Evolutionary conservation across 2,797 vertebrate species (phyloP), one percentile per base, ranked within the genome.

Genomic region (Tamandua tetradactyla): DNA sequence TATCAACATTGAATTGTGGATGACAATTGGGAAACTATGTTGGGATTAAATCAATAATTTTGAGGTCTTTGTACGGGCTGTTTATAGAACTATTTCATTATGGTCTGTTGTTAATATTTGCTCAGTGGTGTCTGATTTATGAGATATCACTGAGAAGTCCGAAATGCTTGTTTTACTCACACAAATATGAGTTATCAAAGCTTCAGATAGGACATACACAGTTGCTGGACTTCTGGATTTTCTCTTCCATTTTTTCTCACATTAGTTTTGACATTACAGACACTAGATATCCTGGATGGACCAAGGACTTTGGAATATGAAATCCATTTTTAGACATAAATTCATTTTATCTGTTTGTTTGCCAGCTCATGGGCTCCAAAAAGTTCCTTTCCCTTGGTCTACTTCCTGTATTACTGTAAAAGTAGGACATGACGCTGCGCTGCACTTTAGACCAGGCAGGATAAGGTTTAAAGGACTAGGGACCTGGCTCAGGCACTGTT

Each of bases 181-280:
- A 74, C 44, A 92, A 83, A 96, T 93, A 78, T 17, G 32, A 93
- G 40, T 93, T 90, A 95, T 83, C 49, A 69, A 89, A 71, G 32
- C 59, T 84, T 87, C 84, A 89, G 86, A 69, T 82, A 72, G 61
- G 86, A 88, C 93, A 57, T 42, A n/a, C 57, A 81, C 44, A 61
- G 72, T n/a, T 89, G 74, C 84, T 96, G 96, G 90, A 89, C 59
- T 87, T 94, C 96, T 97, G 93, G 85, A 79, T 37, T 93, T 80
- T 89, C 27, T 96, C 75, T 92, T 1, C 57, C 32, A 76, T 83
- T 32, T 61, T 72, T 78, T 44, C 35, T 87, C 66, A 62, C 86
- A 93, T 71, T 95, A 30, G 66, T 89, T 94, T 91, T 97, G 96
- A 94, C 95, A 74, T 80, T 89, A 62, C 44, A 95, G 93, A 95